A percentile compares a stretch with the other conserved stretches of the same genome.
Conservation (phyloP, 2,888 invertebrate genomes). For the Malthinus flaveolus region DNA sequence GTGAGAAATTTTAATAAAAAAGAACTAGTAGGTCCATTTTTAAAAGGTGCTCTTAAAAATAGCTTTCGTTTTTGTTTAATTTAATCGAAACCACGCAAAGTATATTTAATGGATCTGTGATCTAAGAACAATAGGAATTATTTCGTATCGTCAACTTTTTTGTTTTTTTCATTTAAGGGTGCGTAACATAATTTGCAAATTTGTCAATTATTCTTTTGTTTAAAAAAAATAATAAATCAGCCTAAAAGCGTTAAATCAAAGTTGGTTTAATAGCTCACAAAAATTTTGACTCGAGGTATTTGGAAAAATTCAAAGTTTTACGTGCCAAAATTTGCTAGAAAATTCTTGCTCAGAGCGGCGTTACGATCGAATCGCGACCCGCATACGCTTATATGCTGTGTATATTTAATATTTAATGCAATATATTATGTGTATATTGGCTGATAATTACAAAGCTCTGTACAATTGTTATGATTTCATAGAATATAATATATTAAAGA, state of each 20-base stretch:
- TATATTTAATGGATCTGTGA: background rate
- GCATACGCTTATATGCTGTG: constrained; percentile 57
- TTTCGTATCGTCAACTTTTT: no score
- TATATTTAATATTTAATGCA: constrained; percentile 54
- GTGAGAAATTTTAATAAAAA: constrained; percentile 30
- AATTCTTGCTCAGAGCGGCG: constrained; percentile 53
- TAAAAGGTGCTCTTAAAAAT: constrained; percentile 42
- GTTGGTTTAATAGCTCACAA: no score
- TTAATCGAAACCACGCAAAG: background rate
- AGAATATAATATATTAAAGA: constrained; percentile 47
- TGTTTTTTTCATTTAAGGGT: no score
- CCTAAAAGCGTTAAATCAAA: no score
- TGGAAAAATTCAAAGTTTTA: constrained; percentile 8
- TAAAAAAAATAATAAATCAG: no score
- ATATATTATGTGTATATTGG: constrained; percentile 55
- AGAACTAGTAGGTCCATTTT: constrained; percentile 44
- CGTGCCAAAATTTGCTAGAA: constrained; percentile 54
- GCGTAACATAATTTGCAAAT: no score
- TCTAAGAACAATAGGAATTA: background rate
- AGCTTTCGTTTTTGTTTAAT: constrained; percentile 10
- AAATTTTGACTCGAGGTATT: no score
- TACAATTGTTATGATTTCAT: constrained; percentile 58
- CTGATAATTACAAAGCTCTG: constrained; percentile 49
- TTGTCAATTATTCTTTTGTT: no score
- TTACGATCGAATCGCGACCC: constrained; percentile 39